phyloP scores from a whole-genome alignment of 2,113 vertebrate species.

The Campylomormyrus numenius region DNA sequence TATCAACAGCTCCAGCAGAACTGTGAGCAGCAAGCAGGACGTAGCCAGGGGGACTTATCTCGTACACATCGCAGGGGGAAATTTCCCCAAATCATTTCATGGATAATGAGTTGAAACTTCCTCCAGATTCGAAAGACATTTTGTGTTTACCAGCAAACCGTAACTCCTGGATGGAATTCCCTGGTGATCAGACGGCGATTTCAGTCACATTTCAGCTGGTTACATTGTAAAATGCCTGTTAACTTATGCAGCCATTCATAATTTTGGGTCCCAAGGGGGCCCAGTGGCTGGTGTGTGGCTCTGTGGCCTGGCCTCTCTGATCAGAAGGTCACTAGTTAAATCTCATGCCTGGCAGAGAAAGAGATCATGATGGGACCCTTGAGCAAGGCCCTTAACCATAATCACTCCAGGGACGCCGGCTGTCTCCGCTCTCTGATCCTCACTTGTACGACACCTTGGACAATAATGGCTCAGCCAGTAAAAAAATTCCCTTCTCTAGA shows the following conservation, averaged over 20 bases:
- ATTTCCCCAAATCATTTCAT: not conserved
- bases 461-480: not conserved
- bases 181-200: not conserved
- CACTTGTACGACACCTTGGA: not conserved
- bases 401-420: not conserved
- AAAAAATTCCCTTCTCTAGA: not conserved
- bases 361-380: not conserved
- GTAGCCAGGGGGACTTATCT: not conserved
- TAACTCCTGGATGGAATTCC: not conserved
- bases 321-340: not conserved
- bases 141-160: not conserved
- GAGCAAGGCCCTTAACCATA: not conserved
- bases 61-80: not conserved
- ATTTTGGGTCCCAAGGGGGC: not conserved
- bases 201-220: not conserved
- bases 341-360: not conserved
- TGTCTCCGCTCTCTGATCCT: not conserved
- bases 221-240: not conserved
- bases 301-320: not conserved
- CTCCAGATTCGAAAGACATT: not conserved
- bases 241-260: not conserved
- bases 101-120: not conserved
- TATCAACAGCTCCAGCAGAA: not conserved
- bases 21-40: not conserved
- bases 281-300: not conserved